Conservation (phyloP, 2,113 vertebrate species). For the Oncorhynchus clarkii region DNA sequence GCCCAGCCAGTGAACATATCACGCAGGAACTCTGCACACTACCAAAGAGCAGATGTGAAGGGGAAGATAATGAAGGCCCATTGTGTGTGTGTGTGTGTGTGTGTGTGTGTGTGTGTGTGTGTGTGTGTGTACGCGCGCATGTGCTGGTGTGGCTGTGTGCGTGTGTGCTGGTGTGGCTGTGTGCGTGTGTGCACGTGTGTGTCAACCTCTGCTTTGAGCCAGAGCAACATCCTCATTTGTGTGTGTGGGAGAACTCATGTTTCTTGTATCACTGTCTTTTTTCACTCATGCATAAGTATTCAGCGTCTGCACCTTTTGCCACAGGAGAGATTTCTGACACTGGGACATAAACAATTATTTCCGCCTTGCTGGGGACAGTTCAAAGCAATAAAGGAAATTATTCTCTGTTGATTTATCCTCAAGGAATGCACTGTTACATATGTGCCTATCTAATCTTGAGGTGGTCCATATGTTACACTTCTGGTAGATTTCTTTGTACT, state of each 20-base stretch:
- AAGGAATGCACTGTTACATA: slow-evolving; percentile 4
- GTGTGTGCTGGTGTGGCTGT: too few species aligned
- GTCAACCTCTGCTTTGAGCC: slow-evolving; percentile 33
- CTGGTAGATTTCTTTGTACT: neutral
- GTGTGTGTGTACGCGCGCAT: too few species aligned
- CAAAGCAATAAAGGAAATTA: slow-evolving; percentile 13
- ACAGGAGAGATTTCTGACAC: slow-evolving; percentile 24
- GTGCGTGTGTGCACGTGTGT: neutral
- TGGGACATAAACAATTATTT: slow-evolving; percentile 26
- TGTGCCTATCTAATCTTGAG: neutral
- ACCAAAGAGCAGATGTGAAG: slow-evolving; percentile 66
- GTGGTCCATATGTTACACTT: neutral
- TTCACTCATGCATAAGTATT: slow-evolving; percentile 30
- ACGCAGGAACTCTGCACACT: slow-evolving; percentile 49
- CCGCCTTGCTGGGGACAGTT: slow-evolving; percentile 28
- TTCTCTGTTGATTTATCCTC: slow-evolving; percentile 19
- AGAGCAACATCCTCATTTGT: slow-evolving; percentile 49
- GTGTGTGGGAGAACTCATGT: slow-evolving; percentile 43
- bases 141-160: too few species aligned
- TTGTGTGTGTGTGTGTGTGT: neutral
- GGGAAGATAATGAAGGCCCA: slow-evolving; percentile 51
- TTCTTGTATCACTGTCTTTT: slow-evolving; percentile 32
- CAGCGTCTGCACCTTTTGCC: slow-evolving; percentile 22
- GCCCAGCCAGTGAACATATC: slow-evolving; percentile 23
- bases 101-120: too few species aligned